Evolutionary conservation across 1,140 invertebrate genomes (phyloP).

Genomic region (Belonocnema kinseyi): DNA sequence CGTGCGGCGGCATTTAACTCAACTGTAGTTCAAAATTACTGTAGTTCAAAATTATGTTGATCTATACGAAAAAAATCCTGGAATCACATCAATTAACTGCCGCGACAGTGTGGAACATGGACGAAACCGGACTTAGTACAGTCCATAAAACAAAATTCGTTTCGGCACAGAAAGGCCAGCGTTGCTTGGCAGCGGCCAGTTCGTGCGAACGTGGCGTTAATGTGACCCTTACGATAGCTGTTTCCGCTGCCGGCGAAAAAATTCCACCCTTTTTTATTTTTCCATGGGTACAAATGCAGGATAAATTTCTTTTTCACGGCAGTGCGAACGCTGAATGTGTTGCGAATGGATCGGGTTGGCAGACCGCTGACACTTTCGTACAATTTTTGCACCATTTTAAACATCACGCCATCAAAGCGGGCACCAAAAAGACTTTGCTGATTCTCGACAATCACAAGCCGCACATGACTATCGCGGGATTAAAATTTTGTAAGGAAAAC

Average conservation of each 20-base stretch:
- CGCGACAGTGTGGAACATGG: background rate
- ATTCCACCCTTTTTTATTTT: background rate
- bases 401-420: no score
- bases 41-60: background rate
- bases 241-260: background rate
- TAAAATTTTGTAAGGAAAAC: constrained; percentile 55
- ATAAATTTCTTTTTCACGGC: no score
- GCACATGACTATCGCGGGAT: constrained; percentile 43
- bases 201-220: background rate
- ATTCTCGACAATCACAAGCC: constrained; percentile 57
- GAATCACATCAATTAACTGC: background rate
- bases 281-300: background rate
- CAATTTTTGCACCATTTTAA: no score
- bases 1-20: background rate
- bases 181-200: background rate
- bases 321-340: no score
- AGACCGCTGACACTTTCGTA: no score
- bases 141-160: constrained; percentile 2
- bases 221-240: background rate
- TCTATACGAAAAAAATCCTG: background rate
- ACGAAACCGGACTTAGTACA: background rate
- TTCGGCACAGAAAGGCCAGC: background rate
- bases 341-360: no score
- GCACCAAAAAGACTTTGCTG: constrained; percentile 36
- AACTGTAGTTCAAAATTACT: no score